These are phyloP conservation scores for Pandemis cinnamomeana DNA, from an alignment of 2,888 invertebrate genomes.

Conservation along the genomic window DNA sequence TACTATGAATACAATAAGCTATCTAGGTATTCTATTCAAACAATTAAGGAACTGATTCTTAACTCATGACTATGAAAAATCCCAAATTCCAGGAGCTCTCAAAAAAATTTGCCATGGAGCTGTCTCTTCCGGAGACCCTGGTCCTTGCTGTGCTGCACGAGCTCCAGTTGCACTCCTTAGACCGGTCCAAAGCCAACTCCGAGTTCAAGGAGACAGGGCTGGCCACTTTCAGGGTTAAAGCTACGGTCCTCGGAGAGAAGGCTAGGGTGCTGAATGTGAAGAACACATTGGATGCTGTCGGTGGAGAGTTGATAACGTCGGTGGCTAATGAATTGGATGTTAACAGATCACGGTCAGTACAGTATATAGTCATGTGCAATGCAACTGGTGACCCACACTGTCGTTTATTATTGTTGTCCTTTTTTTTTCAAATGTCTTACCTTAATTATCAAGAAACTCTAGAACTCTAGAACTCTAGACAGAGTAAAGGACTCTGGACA, in stretches of 20 bases:
- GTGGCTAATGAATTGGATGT: constrained; percentile 80
- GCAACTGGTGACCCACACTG: no score
- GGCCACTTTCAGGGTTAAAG: constrained; percentile 89
- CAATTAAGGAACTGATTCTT: no score
- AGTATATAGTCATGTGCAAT: no score
- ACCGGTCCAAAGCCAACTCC: constrained; percentile 88
- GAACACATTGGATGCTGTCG: constrained; percentile 80
- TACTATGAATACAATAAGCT: no score
- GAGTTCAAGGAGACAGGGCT: constrained; percentile 88
- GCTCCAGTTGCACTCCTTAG: constrained; percentile 88
- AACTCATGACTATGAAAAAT: neutral
- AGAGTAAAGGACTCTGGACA: no score
- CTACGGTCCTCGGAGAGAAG: constrained; percentile 82
- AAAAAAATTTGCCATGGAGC: constrained; percentile 79
- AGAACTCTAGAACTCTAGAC: no score
- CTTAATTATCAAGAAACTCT: no score
- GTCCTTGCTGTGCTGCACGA: constrained; percentile 85
- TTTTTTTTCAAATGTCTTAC: no score
- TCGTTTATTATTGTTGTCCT: no score
- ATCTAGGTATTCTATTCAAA: no score
- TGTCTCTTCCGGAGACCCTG: constrained; percentile 80
- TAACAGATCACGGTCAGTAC: constrained; percentile 66
- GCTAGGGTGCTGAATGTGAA: constrained; percentile 82
- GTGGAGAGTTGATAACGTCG: constrained; percentile 81
- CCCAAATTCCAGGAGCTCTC: constrained; percentile 84